These are phyloP conservation scores for Phaedon cochleariae DNA, from an alignment of 2,888 invertebrate species.

Conservation along the genomic window DNA sequence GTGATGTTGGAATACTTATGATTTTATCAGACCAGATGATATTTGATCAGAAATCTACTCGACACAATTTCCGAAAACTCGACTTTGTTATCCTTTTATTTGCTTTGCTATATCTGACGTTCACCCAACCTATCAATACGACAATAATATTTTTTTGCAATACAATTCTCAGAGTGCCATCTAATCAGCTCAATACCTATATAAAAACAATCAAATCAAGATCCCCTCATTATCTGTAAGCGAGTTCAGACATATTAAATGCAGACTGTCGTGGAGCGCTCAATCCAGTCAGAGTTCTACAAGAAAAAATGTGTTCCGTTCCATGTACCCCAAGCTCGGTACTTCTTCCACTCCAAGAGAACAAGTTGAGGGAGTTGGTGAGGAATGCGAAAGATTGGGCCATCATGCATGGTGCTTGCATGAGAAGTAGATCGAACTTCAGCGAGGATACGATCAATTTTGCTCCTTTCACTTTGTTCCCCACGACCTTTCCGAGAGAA, in stretches of 20 bases:
- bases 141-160: not conserved
- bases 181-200: not conserved
- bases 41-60: too few species aligned
- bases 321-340: constrained; percentile 67
- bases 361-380: constrained; percentile 71
- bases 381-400: constrained; percentile 86
- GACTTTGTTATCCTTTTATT: not conserved
- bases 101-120: not conserved
- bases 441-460: constrained; percentile 75
- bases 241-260: not conserved
- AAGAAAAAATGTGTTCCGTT: constrained; percentile 9
- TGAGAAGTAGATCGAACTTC: constrained; percentile 74
- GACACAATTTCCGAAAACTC: not conserved
- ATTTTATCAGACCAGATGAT: too few species aligned
- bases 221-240: not conserved
- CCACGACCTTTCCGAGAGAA: constrained; percentile 79
- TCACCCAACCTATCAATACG: not conserved
- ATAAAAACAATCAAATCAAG: not conserved
- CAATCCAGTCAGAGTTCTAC: not conserved
- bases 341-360: constrained; percentile 71
- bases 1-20: too few species aligned
- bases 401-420: constrained; percentile 83
- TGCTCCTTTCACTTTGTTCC: constrained; percentile 81
- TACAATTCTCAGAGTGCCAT: not conserved
- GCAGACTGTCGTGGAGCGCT: not conserved